Percentiles rank a stretch among this genome's conserved stretches.
Conservation (phyloP, 2,113 vertebrate species). For the Lycaon pictus region DNA sequence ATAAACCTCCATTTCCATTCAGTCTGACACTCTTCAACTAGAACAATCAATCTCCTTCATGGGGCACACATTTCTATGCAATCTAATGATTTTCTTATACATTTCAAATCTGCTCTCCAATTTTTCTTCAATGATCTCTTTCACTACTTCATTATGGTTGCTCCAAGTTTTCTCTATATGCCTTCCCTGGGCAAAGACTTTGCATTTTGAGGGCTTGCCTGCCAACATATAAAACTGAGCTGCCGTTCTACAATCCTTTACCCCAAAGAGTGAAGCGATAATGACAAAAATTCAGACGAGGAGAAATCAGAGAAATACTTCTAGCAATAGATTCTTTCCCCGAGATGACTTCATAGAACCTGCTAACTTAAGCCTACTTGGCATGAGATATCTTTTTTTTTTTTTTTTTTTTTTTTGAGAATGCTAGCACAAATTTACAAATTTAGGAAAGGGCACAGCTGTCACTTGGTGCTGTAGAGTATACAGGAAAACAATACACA, state of each 20-base stretch:
- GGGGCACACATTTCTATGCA: conserved; percentile 50
- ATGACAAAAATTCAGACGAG: conserved; percentile 39
- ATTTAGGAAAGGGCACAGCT: neutral
- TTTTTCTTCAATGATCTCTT: conserved; percentile 61
- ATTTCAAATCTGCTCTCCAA: conserved; percentile 55
- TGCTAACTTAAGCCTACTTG: neutral
- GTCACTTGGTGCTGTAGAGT: neutral
- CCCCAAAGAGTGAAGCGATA: neutral
- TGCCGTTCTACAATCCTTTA: conserved; percentile 10
- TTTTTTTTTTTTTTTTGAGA: neutral
- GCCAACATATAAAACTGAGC: conserved; percentile 49
- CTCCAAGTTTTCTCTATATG: conserved; percentile 25
- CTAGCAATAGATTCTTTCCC: neutral
- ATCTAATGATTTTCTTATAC: neutral
- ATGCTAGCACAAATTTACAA: conserved; percentile 35
- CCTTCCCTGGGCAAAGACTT: conserved; percentile 24
- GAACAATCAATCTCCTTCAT: conserved; percentile 10
- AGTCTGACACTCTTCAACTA: conserved; percentile 59
- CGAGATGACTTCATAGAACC: neutral
- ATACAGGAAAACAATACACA: neutral
- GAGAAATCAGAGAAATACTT: conserved; percentile 46
- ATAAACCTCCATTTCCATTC: conserved; percentile 57
- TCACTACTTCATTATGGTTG: conserved; percentile 1
- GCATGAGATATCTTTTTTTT: neutral
- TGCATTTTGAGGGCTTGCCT: conserved; percentile 43